Base-by-base conservation (phyloP, 2,888 invertebrate genomes). In the Andrena hattorfiana region DNA sequence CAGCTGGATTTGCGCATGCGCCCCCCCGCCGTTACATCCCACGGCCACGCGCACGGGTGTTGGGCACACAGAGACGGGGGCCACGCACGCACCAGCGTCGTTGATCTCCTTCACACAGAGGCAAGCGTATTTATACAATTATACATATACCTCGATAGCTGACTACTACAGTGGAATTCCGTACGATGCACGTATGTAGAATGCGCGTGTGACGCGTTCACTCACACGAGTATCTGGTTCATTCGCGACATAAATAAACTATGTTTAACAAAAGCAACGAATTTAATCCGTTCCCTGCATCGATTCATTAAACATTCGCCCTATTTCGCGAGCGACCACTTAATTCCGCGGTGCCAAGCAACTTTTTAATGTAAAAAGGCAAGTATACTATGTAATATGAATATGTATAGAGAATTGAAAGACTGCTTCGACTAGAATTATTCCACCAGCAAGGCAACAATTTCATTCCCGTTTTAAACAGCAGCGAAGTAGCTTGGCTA, bases 1-100 rank as follows among this genome's bases (percentile, higher is more conserved):
- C 88, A 88, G 86, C 83, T 88, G 77, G 78, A 82, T 74, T 62
- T 81, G 82, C 84, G 88, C 88, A 83, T 87, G 88, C 88, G 87
- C 68, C 32, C 62, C 70, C 73, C 73, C 77, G 16, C 59, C 30
- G 1, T 63, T 20, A 6, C 32, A 48, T 35, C 74, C 62, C 35
- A 54, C 60, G 8, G 42, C 42, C 48, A 79, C 26, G n/a, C 28
- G 5, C 2, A 32, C 7, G 5, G 7, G 16, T 42, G 42, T 42
- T 42, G 42, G 42, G 1, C 16, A 42, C 42, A 42, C 42, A 42
- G 42, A 32, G 32, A 13, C 42, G 42, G 42, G 42, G 13, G 42
- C 13, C 42, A 42, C 13, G 42, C 13, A 42, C 42, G 42, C 42
- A 35, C 35, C 35, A 42, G 13, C 42, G 4, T 42, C 42, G 42